Conservation (phyloP, 2,797 vertebrate genomes). For the Ficedula albicollis region DNA sequence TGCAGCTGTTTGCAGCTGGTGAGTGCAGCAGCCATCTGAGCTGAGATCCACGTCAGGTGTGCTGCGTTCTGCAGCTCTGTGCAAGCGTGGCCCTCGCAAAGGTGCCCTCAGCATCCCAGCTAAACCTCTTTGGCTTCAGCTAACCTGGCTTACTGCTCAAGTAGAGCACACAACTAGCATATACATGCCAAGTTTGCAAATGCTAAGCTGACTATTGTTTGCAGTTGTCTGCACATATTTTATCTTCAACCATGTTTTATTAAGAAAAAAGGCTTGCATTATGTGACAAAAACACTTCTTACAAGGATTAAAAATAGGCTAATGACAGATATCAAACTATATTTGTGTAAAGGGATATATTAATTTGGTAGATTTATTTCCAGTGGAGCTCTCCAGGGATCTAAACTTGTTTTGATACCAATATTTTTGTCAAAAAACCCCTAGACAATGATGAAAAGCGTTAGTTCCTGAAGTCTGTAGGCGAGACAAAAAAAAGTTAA, state of each 20-base stretch:
- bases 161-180: neutral
- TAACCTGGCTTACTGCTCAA: neutral
- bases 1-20: neutral
- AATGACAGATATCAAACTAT: neutral
- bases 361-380: slow-evolving; percentile 25
- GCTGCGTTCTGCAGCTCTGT: rapidly evolving
- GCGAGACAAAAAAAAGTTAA: neutral
- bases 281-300: neutral
- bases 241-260: neutral
- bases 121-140: neutral
- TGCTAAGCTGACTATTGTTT: neutral
- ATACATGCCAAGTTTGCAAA: neutral
- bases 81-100: neutral
- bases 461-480: neutral
- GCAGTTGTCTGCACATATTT: neutral
- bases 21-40: neutral
- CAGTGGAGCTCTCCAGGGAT: neutral
- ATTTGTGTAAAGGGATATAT: neutral
- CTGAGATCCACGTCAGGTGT: rapidly evolving
- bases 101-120: neutral
- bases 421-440: neutral
- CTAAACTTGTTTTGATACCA: neutral
- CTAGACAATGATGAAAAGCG: neutral
- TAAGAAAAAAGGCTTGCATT: neutral
- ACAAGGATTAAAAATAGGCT: slow-evolving; percentile 5